Conservation (phyloP, 2,113 vertebrate species). For the Callipepla californica region DNA sequence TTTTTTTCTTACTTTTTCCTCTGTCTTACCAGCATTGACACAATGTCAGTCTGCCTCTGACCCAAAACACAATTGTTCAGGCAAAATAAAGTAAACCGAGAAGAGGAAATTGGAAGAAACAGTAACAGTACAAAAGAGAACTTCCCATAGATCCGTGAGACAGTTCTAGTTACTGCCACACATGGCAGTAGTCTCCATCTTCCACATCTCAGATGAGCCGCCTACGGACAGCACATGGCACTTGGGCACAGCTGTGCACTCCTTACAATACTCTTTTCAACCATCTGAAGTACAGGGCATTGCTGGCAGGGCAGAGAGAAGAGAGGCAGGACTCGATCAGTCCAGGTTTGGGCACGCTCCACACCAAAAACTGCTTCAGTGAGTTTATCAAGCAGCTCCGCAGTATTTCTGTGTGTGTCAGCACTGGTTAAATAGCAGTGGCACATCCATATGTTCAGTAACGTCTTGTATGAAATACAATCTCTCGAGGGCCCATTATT, state of each 20-base stretch:
- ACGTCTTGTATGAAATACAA: neutral
- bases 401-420: neutral
- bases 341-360: neutral
- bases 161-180: neutral
- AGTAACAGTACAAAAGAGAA: neutral
- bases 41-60: neutral
- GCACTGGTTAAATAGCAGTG: neutral
- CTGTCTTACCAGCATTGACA: neutral
- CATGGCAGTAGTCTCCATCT: neutral
- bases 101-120: neutral
- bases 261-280: neutral
- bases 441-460: rapidly evolving
- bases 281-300: neutral
- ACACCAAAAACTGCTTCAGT: rapidly evolving
- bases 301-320: neutral
- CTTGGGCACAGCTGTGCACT: neutral
- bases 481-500: neutral
- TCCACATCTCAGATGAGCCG: neutral
- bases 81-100: neutral
- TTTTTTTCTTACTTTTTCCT: neutral
- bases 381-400: neutral
- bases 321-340: neutral
- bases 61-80: neutral
- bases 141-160: neutral
- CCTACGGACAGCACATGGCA: neutral